Evolutionary conservation across 2,888 invertebrate genomes (phyloP).

Genomic region (Melieria crassipennis): DNA sequence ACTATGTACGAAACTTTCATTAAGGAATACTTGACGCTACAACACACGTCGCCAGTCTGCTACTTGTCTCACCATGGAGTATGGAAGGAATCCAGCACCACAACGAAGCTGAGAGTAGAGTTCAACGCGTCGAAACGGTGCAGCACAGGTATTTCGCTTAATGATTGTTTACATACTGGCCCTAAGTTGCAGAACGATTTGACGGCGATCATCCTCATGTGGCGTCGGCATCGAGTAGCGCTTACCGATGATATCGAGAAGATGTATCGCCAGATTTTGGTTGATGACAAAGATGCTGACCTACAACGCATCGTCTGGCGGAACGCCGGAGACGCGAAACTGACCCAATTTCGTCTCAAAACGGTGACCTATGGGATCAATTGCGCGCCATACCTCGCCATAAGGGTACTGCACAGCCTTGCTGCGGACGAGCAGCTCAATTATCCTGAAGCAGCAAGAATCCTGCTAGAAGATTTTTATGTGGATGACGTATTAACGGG

Average conservation of each 20-base stretch:
- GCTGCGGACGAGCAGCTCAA: conserved; percentile 5
- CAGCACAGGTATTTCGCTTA: neutral
- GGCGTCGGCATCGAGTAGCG: neutral
- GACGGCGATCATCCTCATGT: neutral
- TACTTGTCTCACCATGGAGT: conserved; percentile 15
- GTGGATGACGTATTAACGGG: conserved; percentile 11
- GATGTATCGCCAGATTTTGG: conserved; percentile 8
- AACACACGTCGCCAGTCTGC: neutral
- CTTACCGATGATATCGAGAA: conserved; percentile 5
- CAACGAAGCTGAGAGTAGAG: conserved; percentile 4
- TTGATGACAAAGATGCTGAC: conserved; percentile 3
- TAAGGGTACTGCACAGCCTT: neutral
- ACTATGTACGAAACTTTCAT: neutral
- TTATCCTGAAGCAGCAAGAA: neutral
- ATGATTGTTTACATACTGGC: neutral
- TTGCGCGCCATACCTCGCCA: conserved; percentile 11
- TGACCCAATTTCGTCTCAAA: neutral
- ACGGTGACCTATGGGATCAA: conserved; percentile 8
- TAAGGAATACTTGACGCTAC: conserved; percentile 1
- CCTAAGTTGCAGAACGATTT: conserved; percentile 8
- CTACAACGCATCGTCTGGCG: conserved; percentile 16
- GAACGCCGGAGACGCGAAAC: neutral
- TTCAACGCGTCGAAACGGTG: conserved; percentile 9
- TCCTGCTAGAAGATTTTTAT: conserved; percentile 7
- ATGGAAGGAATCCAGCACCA: conserved; percentile 5